Evolutionary conservation across 2,113 vertebrate genomes (phyloP).

Genomic region (Cottus gobio): DNA sequence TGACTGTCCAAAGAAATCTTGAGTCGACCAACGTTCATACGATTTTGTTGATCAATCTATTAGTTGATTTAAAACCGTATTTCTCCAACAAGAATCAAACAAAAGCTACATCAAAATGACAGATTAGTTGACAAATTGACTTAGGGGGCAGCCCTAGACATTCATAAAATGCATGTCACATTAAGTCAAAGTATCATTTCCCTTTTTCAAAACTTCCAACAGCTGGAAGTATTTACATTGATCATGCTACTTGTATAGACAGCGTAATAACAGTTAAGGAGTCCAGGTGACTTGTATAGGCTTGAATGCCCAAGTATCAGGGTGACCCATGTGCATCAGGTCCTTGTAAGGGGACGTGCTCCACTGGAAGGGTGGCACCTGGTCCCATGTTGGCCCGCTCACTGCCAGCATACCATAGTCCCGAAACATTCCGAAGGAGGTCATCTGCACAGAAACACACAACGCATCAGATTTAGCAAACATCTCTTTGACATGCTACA

Average conservation of each 20-base stretch:
- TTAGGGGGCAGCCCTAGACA: background rate
- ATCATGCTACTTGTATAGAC: background rate
- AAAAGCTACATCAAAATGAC: no score
- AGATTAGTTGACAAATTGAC: no score
- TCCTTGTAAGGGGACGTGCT: slow-evolving; percentile 87
- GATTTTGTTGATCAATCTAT: no score
- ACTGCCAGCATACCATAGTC: slow-evolving; percentile 84
- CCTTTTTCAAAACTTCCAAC: slow-evolving; percentile 44
- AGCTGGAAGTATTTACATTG: background rate
- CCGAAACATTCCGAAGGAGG: slow-evolving; percentile 84
- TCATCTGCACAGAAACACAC: slow-evolving; percentile 82
- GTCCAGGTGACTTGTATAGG: slow-evolving; percentile 88
- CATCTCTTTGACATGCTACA: background rate
- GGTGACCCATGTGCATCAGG: slow-evolving; percentile 92
- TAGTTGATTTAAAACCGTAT: no score
- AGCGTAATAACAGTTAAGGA: slow-evolving; percentile 62
- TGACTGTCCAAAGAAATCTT: background rate
- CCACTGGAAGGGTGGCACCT: slow-evolving; percentile 93
- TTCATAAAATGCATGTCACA: background rate
- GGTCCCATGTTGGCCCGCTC: slow-evolving; percentile 91
- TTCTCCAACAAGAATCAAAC: no score
- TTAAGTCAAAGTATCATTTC: slow-evolving; percentile 22
- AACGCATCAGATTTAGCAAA: slow-evolving; percentile 10
- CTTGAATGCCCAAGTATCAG: slow-evolving; percentile 91
- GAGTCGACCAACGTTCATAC: no score